These are phyloP conservation scores for Sciurus carolinensis DNA, from an alignment of 2,797 vertebrate genomes.

Conservation along the genomic window DNA sequence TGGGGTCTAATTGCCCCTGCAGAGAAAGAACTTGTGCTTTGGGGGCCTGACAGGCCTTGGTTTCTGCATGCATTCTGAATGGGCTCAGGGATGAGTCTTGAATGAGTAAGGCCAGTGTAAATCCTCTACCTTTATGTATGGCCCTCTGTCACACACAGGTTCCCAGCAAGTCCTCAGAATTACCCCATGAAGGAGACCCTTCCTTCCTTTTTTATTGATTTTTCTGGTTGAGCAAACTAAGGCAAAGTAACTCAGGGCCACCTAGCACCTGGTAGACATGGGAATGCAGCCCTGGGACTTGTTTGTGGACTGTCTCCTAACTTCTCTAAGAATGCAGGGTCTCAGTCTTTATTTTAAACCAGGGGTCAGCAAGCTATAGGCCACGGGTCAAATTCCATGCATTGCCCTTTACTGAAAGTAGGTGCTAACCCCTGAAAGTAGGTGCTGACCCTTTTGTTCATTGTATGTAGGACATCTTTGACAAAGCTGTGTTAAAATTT, in stretches of 20 bases:
- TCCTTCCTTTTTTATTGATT: not conserved
- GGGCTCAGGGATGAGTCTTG: not conserved
- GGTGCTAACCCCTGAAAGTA: not conserved
- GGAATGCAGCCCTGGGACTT: not conserved
- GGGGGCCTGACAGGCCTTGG: not conserved
- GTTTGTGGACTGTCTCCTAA: not conserved
- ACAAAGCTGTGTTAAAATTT: not conserved
- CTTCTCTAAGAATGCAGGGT: not conserved
- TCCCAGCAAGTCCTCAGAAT: too few species aligned
- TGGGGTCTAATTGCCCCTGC: not conserved
- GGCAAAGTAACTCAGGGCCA: not conserved
- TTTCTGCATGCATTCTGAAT: not conserved
- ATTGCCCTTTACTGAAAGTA: not conserved
- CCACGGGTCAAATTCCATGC: rapidly evolving
- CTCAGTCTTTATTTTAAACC: not conserved
- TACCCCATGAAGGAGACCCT: too few species aligned
- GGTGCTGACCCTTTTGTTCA: too few species aligned
- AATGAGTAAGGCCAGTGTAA: not conserved
- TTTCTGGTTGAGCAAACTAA: not conserved
- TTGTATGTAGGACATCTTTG: too few species aligned
- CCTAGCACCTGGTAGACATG: too few species aligned
- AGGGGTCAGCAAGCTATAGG: not conserved
- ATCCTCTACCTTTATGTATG: not conserved
- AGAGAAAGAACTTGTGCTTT: not conserved
- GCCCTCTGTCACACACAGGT: not conserved